Evolutionary conservation across 2,113 vertebrate species (phyloP), one percentile per base, ranked within the genome.

Genomic region (Poeciliopsis retropinna): DNA sequence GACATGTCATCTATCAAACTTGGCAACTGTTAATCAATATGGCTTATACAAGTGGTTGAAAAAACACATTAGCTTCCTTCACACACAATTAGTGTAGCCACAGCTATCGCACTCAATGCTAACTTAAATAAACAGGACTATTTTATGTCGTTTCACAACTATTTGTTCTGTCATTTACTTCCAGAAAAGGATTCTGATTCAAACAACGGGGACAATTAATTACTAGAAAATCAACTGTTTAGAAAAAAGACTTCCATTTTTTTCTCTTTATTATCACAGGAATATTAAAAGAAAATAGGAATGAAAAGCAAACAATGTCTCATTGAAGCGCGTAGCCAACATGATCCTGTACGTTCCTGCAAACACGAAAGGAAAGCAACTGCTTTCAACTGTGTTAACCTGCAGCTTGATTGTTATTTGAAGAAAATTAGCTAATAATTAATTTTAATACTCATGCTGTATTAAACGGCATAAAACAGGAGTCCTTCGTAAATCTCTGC

Each of bases 391-490:
- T n/a, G 30, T 37, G 31, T 62, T 41, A 66, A 29, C 14, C 39
- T 32, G 31, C 41, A 39, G 69, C 15, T 51, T 29, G 62, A 54
- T 44, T 72, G 63, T 70, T 70, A 66, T 14, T 70, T 70, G 41
- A 9, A 15, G 68, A 54, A 54, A 54, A 72, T 65, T 3, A 72
- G 61, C 34, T n/a, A 60, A 67, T 41, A 70, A 31, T 31, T 31
- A 4, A 31, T 31, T 31, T 31, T 31, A 31, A 31, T 31, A 31
- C 3, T 31, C 30, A 31, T 31, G 30, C 30, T 31, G 63, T 54
- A 64, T 32, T 63, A 54, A 72, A 66, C 61, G 29, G 41, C 64
- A 79, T 65, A 67, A 83, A 60, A 65, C 75, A 73, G 34, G 64
- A 27, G 44, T 68, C 64, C 66, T 29, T 82, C 29, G 54, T 32